Percentiles rank a stretch among this genome's conserved stretches.
phyloP scores from a whole-genome alignment of 1,140 invertebrate genomes.

The Acyrthosiphon pisum region DNA sequence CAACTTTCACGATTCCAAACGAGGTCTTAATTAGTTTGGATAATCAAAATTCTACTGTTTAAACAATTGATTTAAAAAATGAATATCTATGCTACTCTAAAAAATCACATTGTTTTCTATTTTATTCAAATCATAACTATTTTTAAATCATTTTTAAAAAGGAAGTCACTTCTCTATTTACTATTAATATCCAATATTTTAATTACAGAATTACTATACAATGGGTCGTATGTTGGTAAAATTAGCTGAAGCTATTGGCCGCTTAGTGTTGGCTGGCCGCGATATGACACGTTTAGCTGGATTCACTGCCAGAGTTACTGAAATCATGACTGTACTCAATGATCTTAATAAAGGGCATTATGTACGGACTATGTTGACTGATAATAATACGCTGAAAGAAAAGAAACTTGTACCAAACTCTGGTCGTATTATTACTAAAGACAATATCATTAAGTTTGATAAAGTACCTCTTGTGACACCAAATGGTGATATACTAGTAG shows the following conservation, averaged over 20 bases:
- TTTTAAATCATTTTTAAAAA: neutral
- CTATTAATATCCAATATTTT: neutral
- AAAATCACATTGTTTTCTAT: neutral
- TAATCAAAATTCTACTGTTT: too few species aligned
- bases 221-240: conserved; percentile 97
- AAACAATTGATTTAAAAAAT: too few species aligned
- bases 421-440: conserved; percentile 83
- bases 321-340: conserved; percentile 84
- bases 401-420: conserved; percentile 70
- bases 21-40: too few species aligned
- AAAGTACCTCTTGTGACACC: conserved; percentile 94
- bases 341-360: conserved; percentile 89
- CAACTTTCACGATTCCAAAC: too few species aligned
- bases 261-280: conserved; percentile 89
- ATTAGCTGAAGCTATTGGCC: conserved; percentile 94
- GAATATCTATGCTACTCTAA: neutral
- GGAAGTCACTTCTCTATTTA: neutral
- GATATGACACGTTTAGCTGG: conserved; percentile 94
- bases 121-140: neutral
- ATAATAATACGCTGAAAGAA: conserved; percentile 59
- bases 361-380: conserved; percentile 84
- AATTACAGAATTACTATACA: conserved; percentile 86
- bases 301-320: conserved; percentile 90
- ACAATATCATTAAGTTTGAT: conserved; percentile 94
- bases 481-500: conserved; percentile 93